Evolutionary conservation across 2,888 invertebrate genomes (phyloP).

Genomic region (Ceramica pisi): DNA sequence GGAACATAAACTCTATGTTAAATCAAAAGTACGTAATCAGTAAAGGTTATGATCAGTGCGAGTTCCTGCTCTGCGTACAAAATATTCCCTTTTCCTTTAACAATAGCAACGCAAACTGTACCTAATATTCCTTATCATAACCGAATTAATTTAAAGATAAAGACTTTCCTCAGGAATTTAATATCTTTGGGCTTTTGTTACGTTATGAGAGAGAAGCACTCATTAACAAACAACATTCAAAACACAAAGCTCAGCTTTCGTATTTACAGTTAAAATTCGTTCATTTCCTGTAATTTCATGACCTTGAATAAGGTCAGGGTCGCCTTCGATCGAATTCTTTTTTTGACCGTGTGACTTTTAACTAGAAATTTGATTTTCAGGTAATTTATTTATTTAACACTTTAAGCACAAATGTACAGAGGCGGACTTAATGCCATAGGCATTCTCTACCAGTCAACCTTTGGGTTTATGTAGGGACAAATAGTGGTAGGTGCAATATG

Average conservation of each 20-base stretch:
- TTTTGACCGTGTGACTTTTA: neutral
- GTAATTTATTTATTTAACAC: too few species aligned
- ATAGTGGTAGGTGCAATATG: too few species aligned
- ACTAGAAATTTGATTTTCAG: neutral
- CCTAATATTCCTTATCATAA: conserved; percentile 6
- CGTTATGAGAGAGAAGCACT: neutral
- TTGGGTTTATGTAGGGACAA: too few species aligned
- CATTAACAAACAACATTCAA: conserved; percentile 15
- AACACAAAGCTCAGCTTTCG: conserved; percentile 17
- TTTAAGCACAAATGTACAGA: too few species aligned
- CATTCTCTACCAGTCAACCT: too few species aligned
- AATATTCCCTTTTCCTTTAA: neutral
- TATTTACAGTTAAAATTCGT: conserved; percentile 17
- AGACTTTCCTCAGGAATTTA: neutral
- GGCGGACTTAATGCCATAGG: too few species aligned
- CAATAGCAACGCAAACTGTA: neutral
- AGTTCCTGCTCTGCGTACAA: neutral
- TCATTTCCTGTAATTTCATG: conserved; percentile 39
- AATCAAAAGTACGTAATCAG: neutral
- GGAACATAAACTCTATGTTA: neutral
- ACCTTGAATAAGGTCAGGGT: conserved; percentile 40
- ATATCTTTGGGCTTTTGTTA: neutral
- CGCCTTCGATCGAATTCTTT: neutral
- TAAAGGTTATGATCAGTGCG: neutral
- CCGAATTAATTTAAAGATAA: conserved; percentile 27